phyloP scores from a whole-genome alignment of 2,113 vertebrate genomes.

The Meriones unguiculatus region DNA sequence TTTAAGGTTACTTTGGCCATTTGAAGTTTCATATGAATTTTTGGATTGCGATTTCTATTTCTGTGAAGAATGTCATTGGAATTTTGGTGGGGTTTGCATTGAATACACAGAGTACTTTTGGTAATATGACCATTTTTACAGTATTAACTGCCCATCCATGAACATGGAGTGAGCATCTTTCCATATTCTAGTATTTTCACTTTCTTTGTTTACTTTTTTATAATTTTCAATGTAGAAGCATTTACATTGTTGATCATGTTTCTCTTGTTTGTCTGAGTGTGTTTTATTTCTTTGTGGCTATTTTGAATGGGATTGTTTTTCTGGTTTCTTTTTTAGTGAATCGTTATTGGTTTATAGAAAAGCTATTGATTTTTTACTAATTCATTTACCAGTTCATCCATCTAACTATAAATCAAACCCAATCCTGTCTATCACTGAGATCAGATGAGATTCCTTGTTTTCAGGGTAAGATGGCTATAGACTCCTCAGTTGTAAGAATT shows the following conservation, averaged over 20 bases:
- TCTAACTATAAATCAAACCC: not conserved
- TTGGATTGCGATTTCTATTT: not conserved
- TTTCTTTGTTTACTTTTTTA: not conserved
- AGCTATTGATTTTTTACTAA: not conserved
- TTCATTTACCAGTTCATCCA: not conserved
- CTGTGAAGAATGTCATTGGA: not conserved
- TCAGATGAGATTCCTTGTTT: not conserved
- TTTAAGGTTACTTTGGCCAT: not conserved
- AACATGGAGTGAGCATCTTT: not conserved
- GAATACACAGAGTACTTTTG: not conserved
- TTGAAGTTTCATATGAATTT: not conserved
- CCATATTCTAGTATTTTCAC: not conserved
- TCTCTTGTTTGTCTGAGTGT: not conserved
- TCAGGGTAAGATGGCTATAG: not conserved
- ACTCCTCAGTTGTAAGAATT: not conserved
- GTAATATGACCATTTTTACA: not conserved
- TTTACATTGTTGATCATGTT: not conserved
- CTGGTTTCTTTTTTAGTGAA: not conserved
- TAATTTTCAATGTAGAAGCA: not conserved
- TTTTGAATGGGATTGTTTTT: not conserved
- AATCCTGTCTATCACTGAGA: not conserved
- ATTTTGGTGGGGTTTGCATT: not conserved
- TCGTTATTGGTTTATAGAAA: not conserved
- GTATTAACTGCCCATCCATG: not conserved
- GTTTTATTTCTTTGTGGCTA: not conserved